Evolutionary conservation across 2,888 invertebrate species (phyloP).

Genomic region (Melolontha melolontha): DNA sequence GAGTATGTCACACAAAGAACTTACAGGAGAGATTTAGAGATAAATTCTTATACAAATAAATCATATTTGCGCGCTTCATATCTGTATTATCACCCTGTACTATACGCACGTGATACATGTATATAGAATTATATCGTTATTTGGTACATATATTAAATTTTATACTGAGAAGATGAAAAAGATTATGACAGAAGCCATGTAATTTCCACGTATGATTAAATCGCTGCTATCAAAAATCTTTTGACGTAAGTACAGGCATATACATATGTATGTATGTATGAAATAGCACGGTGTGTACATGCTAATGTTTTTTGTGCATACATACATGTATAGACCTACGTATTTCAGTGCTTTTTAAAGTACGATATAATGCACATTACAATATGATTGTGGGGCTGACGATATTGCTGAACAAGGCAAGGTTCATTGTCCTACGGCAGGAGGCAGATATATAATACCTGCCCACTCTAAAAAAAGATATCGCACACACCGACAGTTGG

Average conservation of each 20-base stretch:
- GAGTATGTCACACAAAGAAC: background rate
- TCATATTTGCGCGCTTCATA: conserved; percentile 9
- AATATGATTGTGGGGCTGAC: conserved; percentile 34
- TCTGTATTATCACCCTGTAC: conserved; percentile 9
- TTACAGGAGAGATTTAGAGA: conserved; percentile 13
- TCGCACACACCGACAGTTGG: conserved; percentile 4
- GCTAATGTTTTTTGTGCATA: background rate
- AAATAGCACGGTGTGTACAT: conserved; percentile 1
- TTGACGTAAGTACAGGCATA: conserved; percentile 19
- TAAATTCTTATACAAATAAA: conserved; percentile 19
- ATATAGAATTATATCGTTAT: background rate
- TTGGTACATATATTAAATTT: conserved; percentile 13
- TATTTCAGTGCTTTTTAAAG: conserved; percentile 29
- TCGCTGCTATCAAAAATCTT: conserved; percentile 35
- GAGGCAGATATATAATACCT: conserved; percentile 37
- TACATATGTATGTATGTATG: background rate
- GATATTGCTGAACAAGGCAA: conserved; percentile 30
- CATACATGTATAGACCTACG: conserved; percentile 2
- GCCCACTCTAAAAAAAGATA: conserved; percentile 33
- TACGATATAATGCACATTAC: conserved; percentile 22
- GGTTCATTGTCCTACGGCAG: conserved; percentile 34
- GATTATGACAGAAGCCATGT: conserved; percentile 24
- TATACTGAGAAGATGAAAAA: conserved; percentile 20
- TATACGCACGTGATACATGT: background rate
- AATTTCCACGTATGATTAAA: conserved; percentile 30